Evolutionary conservation across 2,113 vertebrate species (phyloP), one percentile per base, ranked within the genome.

Genomic region (Protomyctophum bolini): DNA sequence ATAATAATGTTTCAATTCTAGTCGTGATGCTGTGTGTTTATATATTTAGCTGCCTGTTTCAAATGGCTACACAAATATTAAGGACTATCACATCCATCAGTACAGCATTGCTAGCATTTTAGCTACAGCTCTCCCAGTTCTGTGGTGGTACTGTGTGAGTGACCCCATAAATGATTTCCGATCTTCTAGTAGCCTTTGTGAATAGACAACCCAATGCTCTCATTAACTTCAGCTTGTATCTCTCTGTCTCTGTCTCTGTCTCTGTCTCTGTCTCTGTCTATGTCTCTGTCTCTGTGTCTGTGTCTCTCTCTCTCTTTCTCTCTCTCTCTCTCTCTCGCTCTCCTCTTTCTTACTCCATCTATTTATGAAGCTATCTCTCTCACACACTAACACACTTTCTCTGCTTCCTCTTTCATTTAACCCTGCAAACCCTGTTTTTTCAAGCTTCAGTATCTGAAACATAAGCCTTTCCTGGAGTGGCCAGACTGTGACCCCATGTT

Each of bases 381-480:
- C 28, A 50, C 21, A 57, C 47, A 50, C 14, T 62, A 47, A 49
- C 0, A 63, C 60, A 10, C 7, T 46, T 60, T 74, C 69, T 70
- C 67, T 48, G 41, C 58, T 33, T 46, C 54, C 59, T 55, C 68
- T 45, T 66, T 59, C 48, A 66, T 59, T 77, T 69, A 46, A 49
- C 69, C 66, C 29, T 10, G 68, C 56, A 73, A 85, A 87, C 63
- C 65, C 77, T 89, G 86, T 88, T 86, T 67, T 87, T 89, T 87
- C 73, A 88, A 89, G 85, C 75, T 70, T 70, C 78, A 66, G 76
- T 73, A 65, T 79, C 66, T 87, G 89, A 92, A 91, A 91, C 83
- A 82, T 75, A 87, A 90, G 81, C 84, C 78, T 72, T 90, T 91
- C 88, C 90, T 83, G 73, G 65, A 86, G 81, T 88, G 92, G 84